Evolutionary conservation across 2,113 vertebrate species (phyloP).

Genomic region (Heterotilapia buettikoferi): DNA sequence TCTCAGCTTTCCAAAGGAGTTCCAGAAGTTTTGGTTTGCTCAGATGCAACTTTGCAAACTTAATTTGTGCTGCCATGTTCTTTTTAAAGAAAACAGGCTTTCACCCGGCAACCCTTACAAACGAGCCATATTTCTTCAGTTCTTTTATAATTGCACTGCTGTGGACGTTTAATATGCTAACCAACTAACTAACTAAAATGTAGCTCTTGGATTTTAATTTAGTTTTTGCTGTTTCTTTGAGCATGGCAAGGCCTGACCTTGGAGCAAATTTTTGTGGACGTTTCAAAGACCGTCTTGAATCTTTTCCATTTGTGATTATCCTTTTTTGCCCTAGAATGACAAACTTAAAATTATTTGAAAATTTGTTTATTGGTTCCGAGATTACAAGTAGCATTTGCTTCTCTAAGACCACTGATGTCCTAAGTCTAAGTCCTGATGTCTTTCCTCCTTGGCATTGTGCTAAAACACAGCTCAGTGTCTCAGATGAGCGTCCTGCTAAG

Average conservation of each 20-base stretch:
- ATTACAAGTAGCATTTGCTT: neutral
- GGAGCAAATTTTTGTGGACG: neutral
- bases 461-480: neutral
- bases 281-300: neutral
- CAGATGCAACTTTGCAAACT: neutral
- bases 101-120: neutral
- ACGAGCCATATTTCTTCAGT: neutral
- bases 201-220: neutral
- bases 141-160: neutral
- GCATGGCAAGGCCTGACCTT: neutral
- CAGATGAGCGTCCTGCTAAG: neutral
- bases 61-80: neutral
- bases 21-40: neutral
- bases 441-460: neutral
- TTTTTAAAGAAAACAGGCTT: neutral
- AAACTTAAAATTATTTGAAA: neutral
- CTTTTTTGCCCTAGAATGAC: neutral
- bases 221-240: neutral
- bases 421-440: neutral
- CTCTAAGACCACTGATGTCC: neutral
- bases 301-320: neutral
- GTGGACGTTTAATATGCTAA: neutral
- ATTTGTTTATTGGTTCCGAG: neutral
- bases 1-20: neutral
- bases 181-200: neutral